Conservation (phyloP, 1,140 invertebrate genomes). For the Rhizoglyphus robini region DNA sequence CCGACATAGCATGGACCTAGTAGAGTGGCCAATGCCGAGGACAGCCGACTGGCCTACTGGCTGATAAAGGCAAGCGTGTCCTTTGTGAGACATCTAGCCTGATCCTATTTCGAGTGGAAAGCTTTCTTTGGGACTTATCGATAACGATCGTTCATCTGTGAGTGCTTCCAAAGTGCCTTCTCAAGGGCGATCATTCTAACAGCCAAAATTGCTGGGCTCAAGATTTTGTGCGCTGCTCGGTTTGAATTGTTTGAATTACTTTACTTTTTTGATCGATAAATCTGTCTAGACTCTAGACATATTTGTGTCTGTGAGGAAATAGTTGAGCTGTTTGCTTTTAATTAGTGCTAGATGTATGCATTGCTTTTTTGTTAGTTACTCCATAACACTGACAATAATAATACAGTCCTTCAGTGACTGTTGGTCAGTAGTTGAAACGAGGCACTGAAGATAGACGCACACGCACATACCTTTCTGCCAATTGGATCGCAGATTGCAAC, state of each 20-base stretch:
- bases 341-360: not conserved
- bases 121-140: too few relatives aligned
- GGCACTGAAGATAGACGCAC: too few relatives aligned
- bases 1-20: not conserved
- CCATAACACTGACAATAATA: not conserved
- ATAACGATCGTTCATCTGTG: too few relatives aligned
- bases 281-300: constrained; percentile 5
- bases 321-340: not conserved
- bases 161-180: not conserved
- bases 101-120: too few relatives aligned
- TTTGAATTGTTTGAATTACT: not conserved
- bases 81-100: too few relatives aligned
- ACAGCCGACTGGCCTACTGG: not conserved
- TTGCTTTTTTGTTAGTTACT: not conserved
- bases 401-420: not conserved
- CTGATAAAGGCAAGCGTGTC: not conserved
- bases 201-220: not conserved
- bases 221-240: not conserved
- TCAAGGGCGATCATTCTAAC: not conserved
- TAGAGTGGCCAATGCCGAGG: not conserved
- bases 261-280: not conserved
- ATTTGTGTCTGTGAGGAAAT: not conserved
- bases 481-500: too few relatives aligned
- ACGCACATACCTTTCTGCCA: too few relatives aligned
- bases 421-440: too few relatives aligned